Conservation (phyloP, 2,797 vertebrate genomes). For the Acanthurus leucopareius region DNA sequence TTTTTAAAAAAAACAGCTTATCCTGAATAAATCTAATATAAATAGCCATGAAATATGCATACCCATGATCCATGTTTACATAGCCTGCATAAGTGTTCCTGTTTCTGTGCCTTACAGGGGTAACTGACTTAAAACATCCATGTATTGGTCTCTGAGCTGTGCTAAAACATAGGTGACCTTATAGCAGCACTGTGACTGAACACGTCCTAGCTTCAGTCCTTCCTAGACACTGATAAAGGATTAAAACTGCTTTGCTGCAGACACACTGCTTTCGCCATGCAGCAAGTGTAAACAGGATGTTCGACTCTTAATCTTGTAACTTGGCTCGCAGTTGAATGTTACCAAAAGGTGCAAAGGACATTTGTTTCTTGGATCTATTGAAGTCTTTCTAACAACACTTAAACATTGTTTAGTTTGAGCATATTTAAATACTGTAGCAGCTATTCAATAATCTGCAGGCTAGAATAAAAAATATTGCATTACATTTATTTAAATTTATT, state of each 20-base stretch:
- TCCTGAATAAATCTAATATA: background rate
- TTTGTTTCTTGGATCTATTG: background rate
- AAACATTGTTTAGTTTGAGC: too few species aligned
- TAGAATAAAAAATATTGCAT: background rate
- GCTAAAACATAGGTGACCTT: conserved; percentile 4
- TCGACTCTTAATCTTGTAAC: conserved; percentile 15
- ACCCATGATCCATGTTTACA: background rate
- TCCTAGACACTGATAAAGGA: background rate
- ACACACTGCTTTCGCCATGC: background rate
- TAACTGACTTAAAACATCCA: background rate
- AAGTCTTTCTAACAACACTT: background rate
- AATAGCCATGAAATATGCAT: background rate
- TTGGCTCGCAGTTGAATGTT: background rate
- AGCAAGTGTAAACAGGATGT: conserved; percentile 20
- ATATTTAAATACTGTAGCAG: conserved; percentile 7
- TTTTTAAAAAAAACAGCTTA: background rate
- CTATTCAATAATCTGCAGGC: background rate
- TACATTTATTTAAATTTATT: background rate
- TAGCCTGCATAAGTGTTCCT: too few species aligned
- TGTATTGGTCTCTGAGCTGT: background rate
- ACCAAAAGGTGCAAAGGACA: background rate
- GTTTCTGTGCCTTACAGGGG: background rate
- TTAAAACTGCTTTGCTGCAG: background rate
- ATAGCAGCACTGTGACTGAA: background rate
- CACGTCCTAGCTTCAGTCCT: background rate